phyloP scores from a whole-genome alignment of 2,113 vertebrate species.

The Cacatua alba region DNA sequence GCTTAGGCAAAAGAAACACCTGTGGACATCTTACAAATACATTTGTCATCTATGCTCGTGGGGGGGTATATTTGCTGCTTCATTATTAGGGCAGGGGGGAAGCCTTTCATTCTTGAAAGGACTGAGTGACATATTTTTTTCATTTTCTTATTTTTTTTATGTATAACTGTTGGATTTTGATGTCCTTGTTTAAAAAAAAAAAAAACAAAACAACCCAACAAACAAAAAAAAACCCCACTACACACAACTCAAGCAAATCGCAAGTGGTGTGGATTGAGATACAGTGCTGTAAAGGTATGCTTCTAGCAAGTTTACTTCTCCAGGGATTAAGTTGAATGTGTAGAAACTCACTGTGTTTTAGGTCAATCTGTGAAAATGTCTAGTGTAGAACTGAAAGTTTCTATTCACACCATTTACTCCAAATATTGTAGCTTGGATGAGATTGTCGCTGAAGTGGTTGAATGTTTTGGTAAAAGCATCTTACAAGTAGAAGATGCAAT shows the following conservation, averaged over 20 bases:
- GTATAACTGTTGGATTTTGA: neutral
- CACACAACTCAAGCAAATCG: neutral
- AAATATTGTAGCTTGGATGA: constrained; percentile 47
- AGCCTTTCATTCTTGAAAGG: neutral
- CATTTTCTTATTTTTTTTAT: neutral
- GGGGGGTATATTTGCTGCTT: neutral
- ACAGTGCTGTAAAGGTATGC: neutral
- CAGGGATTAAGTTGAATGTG: neutral
- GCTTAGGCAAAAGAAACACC: neutral
- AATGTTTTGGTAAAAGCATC: constrained; percentile 53
- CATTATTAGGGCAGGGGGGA: neutral
- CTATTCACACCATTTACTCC: constrained; percentile 65
- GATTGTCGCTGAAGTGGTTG: constrained; percentile 51
- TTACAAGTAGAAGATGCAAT: constrained; percentile 43
- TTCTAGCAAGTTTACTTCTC: neutral
- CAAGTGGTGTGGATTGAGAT: neutral
- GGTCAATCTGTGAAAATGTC: constrained; percentile 37
- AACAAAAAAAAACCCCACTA: neutral
- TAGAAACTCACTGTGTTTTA: constrained; percentile 37
- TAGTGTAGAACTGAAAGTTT: constrained; percentile 45
- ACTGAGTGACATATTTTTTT: neutral
- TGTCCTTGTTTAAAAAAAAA: neutral
- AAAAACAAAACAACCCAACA: neutral
- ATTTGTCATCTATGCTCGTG: neutral
- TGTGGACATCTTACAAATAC: neutral